Evolutionary conservation across 2,888 invertebrate species (phyloP).

Genomic region (Sympetrum striolatum): DNA sequence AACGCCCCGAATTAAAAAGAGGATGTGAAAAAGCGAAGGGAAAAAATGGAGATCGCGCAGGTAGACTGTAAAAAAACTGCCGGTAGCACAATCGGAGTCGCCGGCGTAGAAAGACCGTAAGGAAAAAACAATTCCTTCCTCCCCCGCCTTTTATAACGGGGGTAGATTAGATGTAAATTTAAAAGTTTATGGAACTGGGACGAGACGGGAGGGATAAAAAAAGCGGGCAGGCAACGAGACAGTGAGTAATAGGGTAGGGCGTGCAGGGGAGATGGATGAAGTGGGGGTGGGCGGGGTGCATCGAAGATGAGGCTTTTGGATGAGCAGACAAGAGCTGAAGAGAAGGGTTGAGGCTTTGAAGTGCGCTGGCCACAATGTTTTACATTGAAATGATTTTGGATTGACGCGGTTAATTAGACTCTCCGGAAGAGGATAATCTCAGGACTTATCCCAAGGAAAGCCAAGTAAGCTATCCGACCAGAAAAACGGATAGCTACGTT

Average conservation of each 20-base stretch:
- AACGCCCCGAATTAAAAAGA: background rate
- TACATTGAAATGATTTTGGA: too few relatives aligned
- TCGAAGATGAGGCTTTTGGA: background rate
- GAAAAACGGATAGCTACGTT: too few relatives aligned
- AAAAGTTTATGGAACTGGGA: constrained; percentile 40
- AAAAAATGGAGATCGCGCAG: background rate
- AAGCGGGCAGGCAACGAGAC: constrained; percentile 21
- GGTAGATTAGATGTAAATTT: constrained; percentile 37
- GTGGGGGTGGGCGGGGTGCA: background rate
- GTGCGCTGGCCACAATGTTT: background rate
- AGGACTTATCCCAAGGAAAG: too few relatives aligned
- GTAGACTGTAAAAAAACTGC: background rate
- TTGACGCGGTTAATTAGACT: too few relatives aligned
- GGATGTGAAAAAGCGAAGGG: background rate
- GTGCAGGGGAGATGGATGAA: background rate
- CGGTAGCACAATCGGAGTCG: background rate
- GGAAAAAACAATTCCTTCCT: background rate
- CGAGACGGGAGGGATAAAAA: constrained; percentile 12
- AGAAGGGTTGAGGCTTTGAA: background rate
- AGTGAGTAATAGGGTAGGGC: constrained; percentile 35
- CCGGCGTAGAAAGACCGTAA: background rate
- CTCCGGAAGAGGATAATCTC: too few relatives aligned
- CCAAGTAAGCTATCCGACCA: too few relatives aligned
- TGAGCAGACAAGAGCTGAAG: background rate
- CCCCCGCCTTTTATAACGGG: background rate